phyloP scores from a whole-genome alignment of 2,113 vertebrate species.

The Zapus hudsonius region DNA sequence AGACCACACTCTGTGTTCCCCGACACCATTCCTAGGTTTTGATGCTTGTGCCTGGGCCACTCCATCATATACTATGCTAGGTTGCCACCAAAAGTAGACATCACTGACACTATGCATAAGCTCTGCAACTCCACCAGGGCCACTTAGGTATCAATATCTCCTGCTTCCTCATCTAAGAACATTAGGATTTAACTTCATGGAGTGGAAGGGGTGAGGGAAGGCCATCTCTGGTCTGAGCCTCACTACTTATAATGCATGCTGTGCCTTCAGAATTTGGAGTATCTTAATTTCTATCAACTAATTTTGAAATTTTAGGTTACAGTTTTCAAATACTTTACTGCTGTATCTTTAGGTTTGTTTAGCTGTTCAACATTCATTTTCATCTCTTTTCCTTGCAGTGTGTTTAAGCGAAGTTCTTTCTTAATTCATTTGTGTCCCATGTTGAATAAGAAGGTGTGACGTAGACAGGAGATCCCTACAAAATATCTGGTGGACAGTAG shows the following conservation, averaged over 20 bases:
- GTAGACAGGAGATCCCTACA: background rate
- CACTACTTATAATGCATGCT: background rate
- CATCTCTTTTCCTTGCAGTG: background rate
- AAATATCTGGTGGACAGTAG: background rate
- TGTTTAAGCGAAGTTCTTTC: background rate
- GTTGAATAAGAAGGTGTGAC: background rate
- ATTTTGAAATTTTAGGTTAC: background rate
- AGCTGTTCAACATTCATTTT: conserved; percentile 19
- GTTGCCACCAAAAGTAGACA: background rate
- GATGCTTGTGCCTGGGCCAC: background rate
- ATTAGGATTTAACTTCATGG: background rate
- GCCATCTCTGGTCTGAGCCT: background rate
- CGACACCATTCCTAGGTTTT: background rate
- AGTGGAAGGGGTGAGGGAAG: background rate
- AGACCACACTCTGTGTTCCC: background rate
- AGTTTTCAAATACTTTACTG: background rate
- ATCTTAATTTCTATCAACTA: background rate
- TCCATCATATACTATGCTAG: background rate
- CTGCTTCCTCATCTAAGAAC: background rate
- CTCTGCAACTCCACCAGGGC: background rate
- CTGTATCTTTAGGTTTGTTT: background rate
- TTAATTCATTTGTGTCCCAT: background rate
- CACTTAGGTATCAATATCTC: background rate
- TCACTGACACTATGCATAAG: background rate
- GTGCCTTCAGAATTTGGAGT: background rate